phyloP scores from a whole-genome alignment of 2,797 vertebrate genomes.

The Manis pentadactyla region DNA sequence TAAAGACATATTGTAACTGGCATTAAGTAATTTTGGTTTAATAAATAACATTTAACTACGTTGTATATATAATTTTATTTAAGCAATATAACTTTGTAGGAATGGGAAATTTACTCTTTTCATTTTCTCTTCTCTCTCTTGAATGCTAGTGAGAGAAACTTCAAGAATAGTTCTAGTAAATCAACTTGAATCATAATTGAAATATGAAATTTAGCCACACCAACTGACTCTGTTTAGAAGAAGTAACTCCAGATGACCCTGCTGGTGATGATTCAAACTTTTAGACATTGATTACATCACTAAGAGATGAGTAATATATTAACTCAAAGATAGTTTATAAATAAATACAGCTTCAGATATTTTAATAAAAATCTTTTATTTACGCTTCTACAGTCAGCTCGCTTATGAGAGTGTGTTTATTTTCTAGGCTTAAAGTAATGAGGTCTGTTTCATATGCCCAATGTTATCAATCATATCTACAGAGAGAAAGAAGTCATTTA shows the following conservation, averaged over 20 bases:
- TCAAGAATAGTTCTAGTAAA: neutral
- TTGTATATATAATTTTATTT: neutral
- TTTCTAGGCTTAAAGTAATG: neutral
- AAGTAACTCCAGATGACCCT: neutral
- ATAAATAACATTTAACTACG: neutral
- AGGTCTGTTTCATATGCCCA: neutral
- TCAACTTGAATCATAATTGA: neutral
- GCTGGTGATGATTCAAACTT: neutral
- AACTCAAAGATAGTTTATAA: neutral
- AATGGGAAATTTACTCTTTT: neutral
- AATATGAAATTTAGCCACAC: slow-evolving; percentile 5
- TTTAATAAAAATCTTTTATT: neutral
- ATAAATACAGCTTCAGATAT: neutral
- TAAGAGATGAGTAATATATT: slow-evolving; percentile 17
- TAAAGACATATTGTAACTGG: neutral
- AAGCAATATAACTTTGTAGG: neutral
- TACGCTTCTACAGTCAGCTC: neutral
- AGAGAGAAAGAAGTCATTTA: neutral
- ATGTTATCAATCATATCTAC: neutral
- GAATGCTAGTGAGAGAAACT: neutral
- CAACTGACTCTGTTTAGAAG: neutral
- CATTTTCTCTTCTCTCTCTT: neutral
- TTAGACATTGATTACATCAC: neutral
- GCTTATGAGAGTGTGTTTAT: neutral
- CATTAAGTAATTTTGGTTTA: neutral